These are phyloP conservation scores for Drosophila kurseongensis DNA, from an alignment of 1,140 invertebrate genomes.

Conservation along the genomic window DNA sequence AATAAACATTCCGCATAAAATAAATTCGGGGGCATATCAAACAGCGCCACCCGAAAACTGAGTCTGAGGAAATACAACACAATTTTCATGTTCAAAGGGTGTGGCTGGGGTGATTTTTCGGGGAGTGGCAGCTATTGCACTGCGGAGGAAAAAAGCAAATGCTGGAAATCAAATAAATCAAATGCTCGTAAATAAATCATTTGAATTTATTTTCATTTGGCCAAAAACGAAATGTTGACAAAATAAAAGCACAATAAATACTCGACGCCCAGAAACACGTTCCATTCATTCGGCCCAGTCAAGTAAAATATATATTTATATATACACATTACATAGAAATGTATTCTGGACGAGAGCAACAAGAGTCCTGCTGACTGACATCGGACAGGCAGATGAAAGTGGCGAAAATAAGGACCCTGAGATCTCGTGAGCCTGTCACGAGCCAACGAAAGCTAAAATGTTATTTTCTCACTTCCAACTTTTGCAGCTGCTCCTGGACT, in stretches of 20 bases:
- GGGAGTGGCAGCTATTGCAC: slow-evolving; percentile 26
- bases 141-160: slow-evolving; percentile 39
- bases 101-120: slow-evolving; percentile 13
- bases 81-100: slow-evolving; percentile 46
- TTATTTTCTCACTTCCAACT: slow-evolving; percentile 74
- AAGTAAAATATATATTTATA: slow-evolving; percentile 9
- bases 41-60: slow-evolving; percentile 30
- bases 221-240: slow-evolving; percentile 72
- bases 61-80: slow-evolving; percentile 61
- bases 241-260: slow-evolving; percentile 82
- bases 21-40: slow-evolving; percentile 47
- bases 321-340: background rate
- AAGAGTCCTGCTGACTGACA: slow-evolving; percentile 59
- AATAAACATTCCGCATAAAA: slow-evolving; percentile 67
- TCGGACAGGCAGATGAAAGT: slow-evolving; percentile 45
- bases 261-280: slow-evolving; percentile 58
- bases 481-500: slow-evolving; percentile 37
- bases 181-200: slow-evolving; percentile 83
- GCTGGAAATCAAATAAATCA: slow-evolving; percentile 81
- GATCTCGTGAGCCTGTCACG: slow-evolving; percentile 31
- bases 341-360: slow-evolving; percentile 24
- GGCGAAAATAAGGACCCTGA: slow-evolving; percentile 16
- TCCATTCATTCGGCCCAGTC: slow-evolving; percentile 11
- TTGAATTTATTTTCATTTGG: slow-evolving; percentile 83
- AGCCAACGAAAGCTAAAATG: slow-evolving; percentile 64